Percentiles rank a stretch among this genome's conserved stretches.
Conservation (phyloP, 1,140 invertebrate species). For the Alviniconcha marisindica region DNA sequence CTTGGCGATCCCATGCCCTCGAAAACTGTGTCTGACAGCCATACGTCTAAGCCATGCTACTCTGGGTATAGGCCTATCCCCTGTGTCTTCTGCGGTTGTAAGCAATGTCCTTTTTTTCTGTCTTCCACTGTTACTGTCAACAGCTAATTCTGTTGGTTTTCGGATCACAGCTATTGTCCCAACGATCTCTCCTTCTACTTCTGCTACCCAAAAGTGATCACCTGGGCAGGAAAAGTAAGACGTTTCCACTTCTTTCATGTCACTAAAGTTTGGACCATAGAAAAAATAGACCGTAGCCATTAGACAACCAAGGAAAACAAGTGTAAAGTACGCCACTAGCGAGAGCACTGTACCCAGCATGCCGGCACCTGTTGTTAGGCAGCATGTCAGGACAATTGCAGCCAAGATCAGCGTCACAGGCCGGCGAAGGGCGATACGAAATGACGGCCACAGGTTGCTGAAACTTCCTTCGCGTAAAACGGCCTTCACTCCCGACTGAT, state of each 20-base stretch:
- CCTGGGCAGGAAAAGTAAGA: slow-evolving; percentile 43
- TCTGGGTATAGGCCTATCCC: slow-evolving; percentile 4
- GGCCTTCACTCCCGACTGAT: slow-evolving; percentile 29
- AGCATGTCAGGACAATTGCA: neutral
- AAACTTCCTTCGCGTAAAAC: slow-evolving; percentile 51
- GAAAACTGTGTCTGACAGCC: slow-evolving; percentile 49
- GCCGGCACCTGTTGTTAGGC: neutral
- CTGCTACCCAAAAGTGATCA: slow-evolving; percentile 53
- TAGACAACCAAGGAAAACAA: slow-evolving; percentile 35
- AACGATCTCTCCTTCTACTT: slow-evolving; percentile 40
- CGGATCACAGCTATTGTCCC: slow-evolving; percentile 52
- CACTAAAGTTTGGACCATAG: slow-evolving; percentile 48
- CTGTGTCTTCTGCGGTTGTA: neutral
- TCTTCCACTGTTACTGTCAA: neutral
- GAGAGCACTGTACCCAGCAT: neutral
- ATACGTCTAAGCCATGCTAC: slow-evolving; percentile 58
- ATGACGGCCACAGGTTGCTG: slow-evolving; percentile 52
- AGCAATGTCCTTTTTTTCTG: neutral
- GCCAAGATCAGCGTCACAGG: neutral
- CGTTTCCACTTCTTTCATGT: slow-evolving; percentile 46
- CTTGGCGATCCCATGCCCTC: slow-evolving; percentile 56
- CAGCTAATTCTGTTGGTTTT: slow-evolving; percentile 12
- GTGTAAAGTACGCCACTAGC: neutral
- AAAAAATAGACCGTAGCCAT: slow-evolving; percentile 42
- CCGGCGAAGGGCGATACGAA: slow-evolving; percentile 31